Evolutionary conservation across 1,140 invertebrate species (phyloP).

Genomic region (Piezodorus guildinii): DNA sequence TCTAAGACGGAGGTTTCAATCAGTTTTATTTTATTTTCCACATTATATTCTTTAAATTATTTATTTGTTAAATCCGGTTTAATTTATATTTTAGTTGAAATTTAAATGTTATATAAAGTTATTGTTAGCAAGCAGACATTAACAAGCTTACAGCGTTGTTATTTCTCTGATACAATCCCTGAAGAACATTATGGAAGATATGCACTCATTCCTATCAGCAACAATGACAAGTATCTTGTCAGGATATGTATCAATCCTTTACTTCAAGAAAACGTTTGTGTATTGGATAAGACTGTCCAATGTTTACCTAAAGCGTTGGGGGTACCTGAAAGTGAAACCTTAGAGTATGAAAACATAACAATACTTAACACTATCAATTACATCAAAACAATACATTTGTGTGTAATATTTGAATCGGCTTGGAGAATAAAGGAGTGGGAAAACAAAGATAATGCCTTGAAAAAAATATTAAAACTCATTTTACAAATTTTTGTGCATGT

Average conservation of each 20-base stretch:
- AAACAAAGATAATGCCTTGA: conserved; percentile 1
- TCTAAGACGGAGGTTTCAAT: too few relatives aligned
- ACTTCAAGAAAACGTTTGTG: background rate
- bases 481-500: conserved; percentile 25
- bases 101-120: background rate
- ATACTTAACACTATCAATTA: background rate
- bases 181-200: conserved; percentile 5
- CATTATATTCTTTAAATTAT: too few relatives aligned
- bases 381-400: conserved; percentile 16
- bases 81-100: background rate
- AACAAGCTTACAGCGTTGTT: background rate
- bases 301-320: background rate
- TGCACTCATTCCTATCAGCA: background rate
- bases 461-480: conserved; percentile 18
- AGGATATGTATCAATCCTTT: background rate
- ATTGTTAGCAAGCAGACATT: background rate
- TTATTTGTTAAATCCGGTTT: too few relatives aligned
- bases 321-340: background rate
- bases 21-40: too few relatives aligned
- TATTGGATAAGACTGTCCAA: conserved; percentile 1
- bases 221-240: background rate
- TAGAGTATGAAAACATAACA: background rate
- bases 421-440: conserved; percentile 15
- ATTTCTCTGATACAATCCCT: background rate
- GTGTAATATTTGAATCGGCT: conserved; percentile 18